phyloP scores from a whole-genome alignment of 1,140 invertebrate species.

The Rhyacophila brunnea region DNA sequence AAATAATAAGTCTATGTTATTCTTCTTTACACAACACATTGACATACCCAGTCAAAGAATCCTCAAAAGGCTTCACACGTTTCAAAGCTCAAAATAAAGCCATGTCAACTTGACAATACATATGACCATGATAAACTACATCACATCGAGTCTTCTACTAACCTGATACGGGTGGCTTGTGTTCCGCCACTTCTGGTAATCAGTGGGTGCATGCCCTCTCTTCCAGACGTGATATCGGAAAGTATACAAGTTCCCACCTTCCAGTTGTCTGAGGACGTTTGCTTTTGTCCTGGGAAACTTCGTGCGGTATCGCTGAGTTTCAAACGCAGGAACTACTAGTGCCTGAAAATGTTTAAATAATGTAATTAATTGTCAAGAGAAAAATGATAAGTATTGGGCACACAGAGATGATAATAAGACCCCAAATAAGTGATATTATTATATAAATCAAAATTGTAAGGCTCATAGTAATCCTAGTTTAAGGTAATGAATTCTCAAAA shows the following conservation, averaged over 20 bases:
- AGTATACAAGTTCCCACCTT: constrained; percentile 72
- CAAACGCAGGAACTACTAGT: constrained; percentile 87
- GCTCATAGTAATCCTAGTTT: no score
- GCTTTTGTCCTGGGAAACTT: constrained; percentile 78
- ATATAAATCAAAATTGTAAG: no score
- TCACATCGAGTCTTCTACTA: neutral
- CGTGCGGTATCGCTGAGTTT: constrained; percentile 84
- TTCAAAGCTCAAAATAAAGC: no score
- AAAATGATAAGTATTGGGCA: no score
- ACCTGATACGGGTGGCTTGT: constrained; percentile 81
- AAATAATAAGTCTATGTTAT: no score
- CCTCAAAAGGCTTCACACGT: no score
- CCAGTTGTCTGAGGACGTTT: constrained; percentile 74
- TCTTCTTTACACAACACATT: no score
- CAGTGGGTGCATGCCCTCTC: constrained; percentile 83
- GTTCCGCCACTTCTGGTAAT: constrained; percentile 81
- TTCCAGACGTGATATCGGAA: constrained; percentile 83
- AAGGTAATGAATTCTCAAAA: no score
- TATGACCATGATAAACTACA: neutral
- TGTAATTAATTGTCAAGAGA: no score
- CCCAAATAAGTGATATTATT: no score
- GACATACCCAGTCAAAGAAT: no score
- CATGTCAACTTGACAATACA: neutral
- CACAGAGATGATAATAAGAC: no score
- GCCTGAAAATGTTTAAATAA: constrained; percentile 68